Evolutionary conservation across 1,140 invertebrate genomes (phyloP).

Genomic region (Leucophenga varia): DNA sequence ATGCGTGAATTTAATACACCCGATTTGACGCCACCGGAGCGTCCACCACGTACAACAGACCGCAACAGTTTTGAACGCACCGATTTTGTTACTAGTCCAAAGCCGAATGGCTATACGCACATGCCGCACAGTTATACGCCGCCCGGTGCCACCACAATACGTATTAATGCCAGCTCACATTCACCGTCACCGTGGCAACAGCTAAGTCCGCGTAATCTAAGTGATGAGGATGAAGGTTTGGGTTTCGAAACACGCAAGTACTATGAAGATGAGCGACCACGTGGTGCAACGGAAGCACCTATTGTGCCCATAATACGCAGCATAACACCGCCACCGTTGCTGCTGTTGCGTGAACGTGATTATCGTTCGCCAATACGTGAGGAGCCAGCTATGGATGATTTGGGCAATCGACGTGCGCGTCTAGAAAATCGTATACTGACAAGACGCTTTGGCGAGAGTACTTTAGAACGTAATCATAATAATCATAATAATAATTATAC

Average conservation of each 20-base stretch:
- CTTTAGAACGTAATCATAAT: slow-evolving; percentile 28
- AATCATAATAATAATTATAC: too few relatives aligned
- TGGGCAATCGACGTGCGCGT: slow-evolving; percentile 72
- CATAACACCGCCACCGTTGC: slow-evolving; percentile 39
- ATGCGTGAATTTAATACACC: slow-evolving; percentile 10
- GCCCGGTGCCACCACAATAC: slow-evolving; percentile 14
- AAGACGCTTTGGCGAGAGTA: slow-evolving; percentile 43
- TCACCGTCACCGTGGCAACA: slow-evolving; percentile 53
- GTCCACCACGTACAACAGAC: not conserved
- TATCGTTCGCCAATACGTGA: slow-evolving; percentile 57
- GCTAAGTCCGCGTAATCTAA: slow-evolving; percentile 46
- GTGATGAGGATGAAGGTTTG: slow-evolving; percentile 74
- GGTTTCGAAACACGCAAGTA: slow-evolving; percentile 64
- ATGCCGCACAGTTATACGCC: slow-evolving; percentile 29
- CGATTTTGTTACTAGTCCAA: slow-evolving; percentile 15
- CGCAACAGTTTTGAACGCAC: slow-evolving; percentile 13
- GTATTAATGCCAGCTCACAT: slow-evolving; percentile 24
- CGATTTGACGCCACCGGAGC: slow-evolving; percentile 11
- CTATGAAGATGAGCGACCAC: slow-evolving; percentile 37
- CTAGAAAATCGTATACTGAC: slow-evolving; percentile 67
- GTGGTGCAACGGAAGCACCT: slow-evolving; percentile 37
- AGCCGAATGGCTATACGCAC: too few relatives aligned
- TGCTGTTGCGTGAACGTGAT: slow-evolving; percentile 46
- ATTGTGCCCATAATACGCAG: slow-evolving; percentile 51
- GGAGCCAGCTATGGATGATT: slow-evolving; percentile 60